Evolutionary conservation across 2,797 vertebrate genomes (phyloP).

Genomic region (Alca torda): DNA sequence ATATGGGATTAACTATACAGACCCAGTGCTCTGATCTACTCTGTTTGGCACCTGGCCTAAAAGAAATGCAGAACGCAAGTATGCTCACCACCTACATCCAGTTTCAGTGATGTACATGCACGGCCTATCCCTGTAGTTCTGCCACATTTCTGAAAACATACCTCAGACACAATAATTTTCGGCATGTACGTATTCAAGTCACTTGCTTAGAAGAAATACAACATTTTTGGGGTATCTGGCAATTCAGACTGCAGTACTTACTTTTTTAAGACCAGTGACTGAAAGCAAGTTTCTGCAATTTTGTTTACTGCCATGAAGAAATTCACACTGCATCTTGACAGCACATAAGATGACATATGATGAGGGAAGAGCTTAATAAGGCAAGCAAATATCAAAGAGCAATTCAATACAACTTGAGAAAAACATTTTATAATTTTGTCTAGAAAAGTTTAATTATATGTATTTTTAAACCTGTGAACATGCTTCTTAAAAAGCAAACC

Average conservation of each 20-base stretch:
- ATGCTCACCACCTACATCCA: accelerated
- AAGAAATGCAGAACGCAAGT: background rate
- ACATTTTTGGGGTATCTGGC: background rate
- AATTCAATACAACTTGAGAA: background rate
- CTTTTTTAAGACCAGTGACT: background rate
- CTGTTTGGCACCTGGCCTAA: background rate
- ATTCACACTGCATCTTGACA: background rate
- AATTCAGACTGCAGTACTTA: background rate
- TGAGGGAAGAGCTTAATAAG: constrained; percentile 8
- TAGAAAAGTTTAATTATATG: background rate
- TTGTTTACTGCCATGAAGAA: background rate
- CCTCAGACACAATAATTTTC: background rate
- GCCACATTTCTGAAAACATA: background rate
- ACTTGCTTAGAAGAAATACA: background rate
- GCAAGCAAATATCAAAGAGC: background rate
- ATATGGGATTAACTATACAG: background rate
- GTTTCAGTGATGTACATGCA: background rate
- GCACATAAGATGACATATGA: background rate
- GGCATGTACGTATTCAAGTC: background rate
- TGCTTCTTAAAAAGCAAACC: background rate
- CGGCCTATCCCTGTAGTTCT: background rate
- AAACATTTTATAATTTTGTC: background rate
- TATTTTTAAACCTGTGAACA: background rate
- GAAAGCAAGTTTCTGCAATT: background rate
- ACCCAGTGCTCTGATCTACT: background rate